A percentile compares a stretch with the other conserved stretches of the same genome.
phyloP scores from a whole-genome alignment of 53 echinoderm and acorn worm genomes.

The Holothuria scabra region DNA sequence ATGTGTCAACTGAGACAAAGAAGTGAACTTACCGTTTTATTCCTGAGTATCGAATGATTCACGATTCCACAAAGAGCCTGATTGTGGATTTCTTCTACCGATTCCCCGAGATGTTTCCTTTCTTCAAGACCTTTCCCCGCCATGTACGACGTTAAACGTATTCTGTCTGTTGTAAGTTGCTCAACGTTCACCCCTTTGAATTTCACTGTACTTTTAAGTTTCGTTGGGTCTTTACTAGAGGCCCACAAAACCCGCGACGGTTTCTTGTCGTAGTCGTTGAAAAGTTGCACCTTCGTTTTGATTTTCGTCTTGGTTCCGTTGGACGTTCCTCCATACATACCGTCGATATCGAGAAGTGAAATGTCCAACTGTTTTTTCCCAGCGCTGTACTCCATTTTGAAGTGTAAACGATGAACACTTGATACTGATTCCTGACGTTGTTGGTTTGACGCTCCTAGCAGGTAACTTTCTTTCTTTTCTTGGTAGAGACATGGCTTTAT shows the following conservation, averaged over 20 bases:
- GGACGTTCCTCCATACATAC: too few relatives aligned
- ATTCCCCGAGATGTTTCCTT: neutral
- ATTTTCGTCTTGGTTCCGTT: neutral
- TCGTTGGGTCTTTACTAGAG: neutral
- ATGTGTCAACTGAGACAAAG: too few relatives aligned
- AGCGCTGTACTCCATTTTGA: too few relatives aligned
- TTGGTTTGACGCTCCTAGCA: too few relatives aligned
- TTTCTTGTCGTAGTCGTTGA: neutral
- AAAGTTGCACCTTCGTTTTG: constrained; percentile 8
- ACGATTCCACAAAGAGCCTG: neutral
- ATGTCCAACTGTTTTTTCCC: too few relatives aligned
- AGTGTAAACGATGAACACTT: too few relatives aligned
- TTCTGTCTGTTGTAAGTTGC: neutral
- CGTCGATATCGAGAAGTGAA: too few relatives aligned
- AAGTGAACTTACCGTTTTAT: neutral
- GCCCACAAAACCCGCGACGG: neutral
- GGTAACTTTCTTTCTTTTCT: too few relatives aligned
- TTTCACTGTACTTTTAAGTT: neutral
- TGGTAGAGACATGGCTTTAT: too few relatives aligned
- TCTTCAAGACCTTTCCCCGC: neutral
- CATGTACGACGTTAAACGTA: neutral
- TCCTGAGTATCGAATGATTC: neutral
- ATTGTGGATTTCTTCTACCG: neutral
- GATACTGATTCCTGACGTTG: too few relatives aligned
- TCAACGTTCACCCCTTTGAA: neutral